These are phyloP conservation scores for Melangyna quadrimaculata DNA, from an alignment of 2,888 invertebrate genomes.

Conservation along the genomic window DNA sequence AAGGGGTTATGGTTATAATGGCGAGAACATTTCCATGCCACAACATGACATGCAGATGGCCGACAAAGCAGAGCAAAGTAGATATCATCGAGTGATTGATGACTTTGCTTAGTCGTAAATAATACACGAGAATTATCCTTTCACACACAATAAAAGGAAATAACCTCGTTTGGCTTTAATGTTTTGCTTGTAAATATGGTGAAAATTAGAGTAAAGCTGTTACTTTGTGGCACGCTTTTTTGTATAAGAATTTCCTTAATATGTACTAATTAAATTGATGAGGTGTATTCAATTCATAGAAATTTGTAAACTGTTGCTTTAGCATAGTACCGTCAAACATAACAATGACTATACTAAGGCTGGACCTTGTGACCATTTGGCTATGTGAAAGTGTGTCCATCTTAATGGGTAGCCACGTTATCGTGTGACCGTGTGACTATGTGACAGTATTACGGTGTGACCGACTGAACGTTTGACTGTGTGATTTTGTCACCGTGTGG, in stretches of 20 bases:
- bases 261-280: no score
- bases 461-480: no score
- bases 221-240: neutral
- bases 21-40: constrained; percentile 14
- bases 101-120: constrained; percentile 66
- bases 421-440: no score
- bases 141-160: neutral
- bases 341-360: no score
- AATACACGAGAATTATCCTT: constrained; percentile 54
- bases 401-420: no score
- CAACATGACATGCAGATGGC: constrained; percentile 51
- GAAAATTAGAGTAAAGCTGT: neutral
- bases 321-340: no score
- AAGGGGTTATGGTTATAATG: neutral
- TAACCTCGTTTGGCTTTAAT: constrained; percentile 18
- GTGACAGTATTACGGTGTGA: no score
- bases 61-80: constrained; percentile 25
- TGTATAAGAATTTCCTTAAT: neutral
- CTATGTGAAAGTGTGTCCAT: no score
- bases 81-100: constrained; percentile 65
- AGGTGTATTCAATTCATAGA: no score
- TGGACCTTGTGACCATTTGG: no score
- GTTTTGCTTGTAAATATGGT: constrained; percentile 23
- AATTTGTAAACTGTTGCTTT: no score
- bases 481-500: no score